These are phyloP conservation scores for Diplogasteroides magnus DNA, from an alignment of 1,140 invertebrate species.

Conservation along the genomic window DNA sequence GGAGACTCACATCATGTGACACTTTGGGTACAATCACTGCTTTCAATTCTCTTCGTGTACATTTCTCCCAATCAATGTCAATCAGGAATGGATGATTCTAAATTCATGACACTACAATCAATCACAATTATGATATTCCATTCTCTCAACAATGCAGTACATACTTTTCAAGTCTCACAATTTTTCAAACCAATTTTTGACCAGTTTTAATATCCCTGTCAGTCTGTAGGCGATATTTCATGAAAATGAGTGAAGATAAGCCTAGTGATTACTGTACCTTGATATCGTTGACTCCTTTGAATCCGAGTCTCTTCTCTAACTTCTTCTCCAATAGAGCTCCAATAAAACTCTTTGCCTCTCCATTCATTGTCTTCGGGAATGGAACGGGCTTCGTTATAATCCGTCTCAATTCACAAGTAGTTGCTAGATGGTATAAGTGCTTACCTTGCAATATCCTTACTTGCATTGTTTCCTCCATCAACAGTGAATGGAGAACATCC, in stretches of 20 bases:
- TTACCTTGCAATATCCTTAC: constrained; percentile 82
- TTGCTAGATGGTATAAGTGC: constrained; percentile 11
- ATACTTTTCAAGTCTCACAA: too few relatives aligned
- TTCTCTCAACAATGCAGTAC: too few relatives aligned
- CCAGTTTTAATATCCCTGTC: too few relatives aligned
- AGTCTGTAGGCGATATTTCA: too few relatives aligned
- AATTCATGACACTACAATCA: too few relatives aligned
- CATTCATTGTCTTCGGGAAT: constrained; percentile 70
- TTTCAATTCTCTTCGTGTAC: constrained; percentile 72
- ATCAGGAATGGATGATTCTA: constrained; percentile 74
- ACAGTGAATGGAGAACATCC: constrained; percentile 95
- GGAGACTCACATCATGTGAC: constrained; percentile 29
- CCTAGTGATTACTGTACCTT: too few relatives aligned
- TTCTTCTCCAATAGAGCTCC: constrained; percentile 78
- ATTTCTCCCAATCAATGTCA: constrained; percentile 71
- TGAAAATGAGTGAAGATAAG: too few relatives aligned
- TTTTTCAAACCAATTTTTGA: too few relatives aligned
- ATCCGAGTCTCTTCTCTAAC: constrained; percentile 75
- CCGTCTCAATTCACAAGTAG: constrained; percentile 59
- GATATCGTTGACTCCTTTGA: constrained; percentile 74
- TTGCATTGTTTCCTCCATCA: constrained; percentile 81
- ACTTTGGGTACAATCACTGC: constrained; percentile 71
- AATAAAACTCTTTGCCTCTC: constrained; percentile 67
- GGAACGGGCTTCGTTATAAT: constrained; percentile 80
- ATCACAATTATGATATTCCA: too few relatives aligned